Evolutionary conservation across 2,888 invertebrate species (phyloP), one percentile per base, ranked within the genome.

Genomic region (Eupithecia inturbata): DNA sequence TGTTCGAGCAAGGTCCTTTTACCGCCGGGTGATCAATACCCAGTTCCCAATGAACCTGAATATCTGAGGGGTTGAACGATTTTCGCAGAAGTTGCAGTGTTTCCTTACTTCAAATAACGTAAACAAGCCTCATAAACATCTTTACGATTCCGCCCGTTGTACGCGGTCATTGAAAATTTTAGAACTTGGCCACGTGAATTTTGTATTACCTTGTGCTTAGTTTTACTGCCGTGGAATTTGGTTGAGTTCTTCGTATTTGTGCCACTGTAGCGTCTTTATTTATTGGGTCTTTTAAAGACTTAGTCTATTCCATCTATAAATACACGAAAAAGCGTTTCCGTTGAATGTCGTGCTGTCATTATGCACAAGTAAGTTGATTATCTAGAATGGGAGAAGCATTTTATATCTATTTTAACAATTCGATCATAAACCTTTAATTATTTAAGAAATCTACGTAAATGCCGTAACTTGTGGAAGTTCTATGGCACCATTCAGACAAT

Each of bases 161-260:
- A 62, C n/a, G 10, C 77, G 68, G 73, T 80, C 87, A 84, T 87
- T 87, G 84, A 85, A 85, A 85, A 88, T 87, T n/a, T 85, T 81
- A 86, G 81, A 83, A 81, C 82, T 79, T 76, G 78, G 76, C 71
- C 69, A 67, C 75, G 72, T 78, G 31, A 68, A 75, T 76, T 76
- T 72, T 75, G 72, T 73, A 74, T 75, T 63, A 41, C 71, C 49
- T 72, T 36, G 60, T 60, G 68, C 68, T 72, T 70, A 60, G 71
- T 67, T 75, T 67, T 72, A 70, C 49, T 69, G 71, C 9, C 57
- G 39, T 19, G 39, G 68, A 66, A 68, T 68, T 68, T 67, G 66
- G 66, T 62, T 12, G 73, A 63, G 2, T 57, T 70, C 10, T 66
- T 45, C 5, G 45, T 33, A 60, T 53, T 39, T 66, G 70, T 66